A percentile compares a stretch with the other conserved stretches of the same genome.
These are phyloP conservation scores for Antitype chi DNA, from an alignment of 2,888 invertebrate genomes.

Conservation along the genomic window DNA sequence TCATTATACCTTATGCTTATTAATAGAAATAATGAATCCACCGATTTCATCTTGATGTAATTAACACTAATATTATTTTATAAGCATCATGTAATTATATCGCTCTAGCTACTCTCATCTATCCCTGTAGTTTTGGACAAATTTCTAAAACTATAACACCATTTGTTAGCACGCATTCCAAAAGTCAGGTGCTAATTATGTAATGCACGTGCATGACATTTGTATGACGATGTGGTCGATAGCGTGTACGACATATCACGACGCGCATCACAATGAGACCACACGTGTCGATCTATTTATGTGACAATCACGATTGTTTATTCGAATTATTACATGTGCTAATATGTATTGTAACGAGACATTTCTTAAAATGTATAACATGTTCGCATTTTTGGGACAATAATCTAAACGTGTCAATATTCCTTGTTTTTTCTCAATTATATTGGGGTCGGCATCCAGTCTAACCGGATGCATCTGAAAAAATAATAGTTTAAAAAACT, in stretches of 20 bases:
- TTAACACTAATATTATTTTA: no score
- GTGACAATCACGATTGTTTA: slow-evolving; percentile 7
- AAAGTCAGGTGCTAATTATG: slow-evolving; percentile 26
- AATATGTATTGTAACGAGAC: not conserved
- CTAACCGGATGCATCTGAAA: no score
- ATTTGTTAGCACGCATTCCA: not conserved
- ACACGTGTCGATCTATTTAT: slow-evolving; percentile 42
- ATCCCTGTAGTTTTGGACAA: not conserved
- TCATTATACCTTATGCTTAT: not conserved
- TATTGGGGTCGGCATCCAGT: no score
- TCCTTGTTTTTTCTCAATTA: no score
- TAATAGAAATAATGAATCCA: not conserved
- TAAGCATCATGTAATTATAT: not conserved
- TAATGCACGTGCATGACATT: slow-evolving; percentile 9
- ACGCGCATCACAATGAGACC: slow-evolving; percentile 56
- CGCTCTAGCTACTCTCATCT: not conserved
- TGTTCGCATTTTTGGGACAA: not conserved
- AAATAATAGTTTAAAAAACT: no score
- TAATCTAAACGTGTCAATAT: not conserved
- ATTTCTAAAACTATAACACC: not conserved
- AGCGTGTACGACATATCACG: slow-evolving; percentile 37
- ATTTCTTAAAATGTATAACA: not conserved
- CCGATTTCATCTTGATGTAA: not conserved
- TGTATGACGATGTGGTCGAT: slow-evolving; percentile 27
- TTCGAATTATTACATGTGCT: not conserved